Evolutionary conservation across 2,113 vertebrate genomes (phyloP).

Genomic region (Oreamnos americanus): DNA sequence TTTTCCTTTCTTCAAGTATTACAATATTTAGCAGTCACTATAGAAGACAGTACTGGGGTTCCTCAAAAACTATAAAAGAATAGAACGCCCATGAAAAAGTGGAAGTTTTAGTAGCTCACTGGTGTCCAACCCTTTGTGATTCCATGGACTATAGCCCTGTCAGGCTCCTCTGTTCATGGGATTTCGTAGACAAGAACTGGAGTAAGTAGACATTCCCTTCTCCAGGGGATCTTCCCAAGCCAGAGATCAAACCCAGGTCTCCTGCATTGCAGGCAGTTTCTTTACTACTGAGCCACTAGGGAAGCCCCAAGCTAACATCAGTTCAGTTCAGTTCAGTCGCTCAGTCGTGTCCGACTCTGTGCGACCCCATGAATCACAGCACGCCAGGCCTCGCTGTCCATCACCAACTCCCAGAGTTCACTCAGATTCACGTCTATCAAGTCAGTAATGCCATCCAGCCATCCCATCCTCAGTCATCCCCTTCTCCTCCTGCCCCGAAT

Average conservation of each 20-base stretch:
- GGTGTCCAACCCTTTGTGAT: background rate
- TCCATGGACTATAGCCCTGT: background rate
- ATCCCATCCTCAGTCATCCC: accelerated
- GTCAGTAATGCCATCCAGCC: too few species aligned
- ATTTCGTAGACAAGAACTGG: background rate
- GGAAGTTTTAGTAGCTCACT: background rate
- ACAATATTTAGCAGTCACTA: background rate
- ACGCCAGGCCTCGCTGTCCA: too few species aligned
- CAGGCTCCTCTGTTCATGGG: background rate
- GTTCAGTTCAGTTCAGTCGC: too few species aligned
- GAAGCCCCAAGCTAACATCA: background rate
- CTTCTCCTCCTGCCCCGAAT: too few species aligned
- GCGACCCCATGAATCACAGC: too few species aligned
- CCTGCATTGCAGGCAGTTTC: background rate
- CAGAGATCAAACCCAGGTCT: background rate
- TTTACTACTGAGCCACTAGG: background rate
- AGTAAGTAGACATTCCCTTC: background rate
- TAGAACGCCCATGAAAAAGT: background rate
- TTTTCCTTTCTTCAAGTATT: background rate
- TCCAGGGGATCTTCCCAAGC: background rate
- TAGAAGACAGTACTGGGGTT: background rate
- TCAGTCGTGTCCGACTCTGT: too few species aligned
- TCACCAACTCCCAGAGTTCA: too few species aligned
- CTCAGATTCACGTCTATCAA: accelerated
- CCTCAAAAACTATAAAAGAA: background rate